Evolutionary conservation across 1,140 invertebrate species (phyloP).

Genomic region (Bombus balteatus): DNA sequence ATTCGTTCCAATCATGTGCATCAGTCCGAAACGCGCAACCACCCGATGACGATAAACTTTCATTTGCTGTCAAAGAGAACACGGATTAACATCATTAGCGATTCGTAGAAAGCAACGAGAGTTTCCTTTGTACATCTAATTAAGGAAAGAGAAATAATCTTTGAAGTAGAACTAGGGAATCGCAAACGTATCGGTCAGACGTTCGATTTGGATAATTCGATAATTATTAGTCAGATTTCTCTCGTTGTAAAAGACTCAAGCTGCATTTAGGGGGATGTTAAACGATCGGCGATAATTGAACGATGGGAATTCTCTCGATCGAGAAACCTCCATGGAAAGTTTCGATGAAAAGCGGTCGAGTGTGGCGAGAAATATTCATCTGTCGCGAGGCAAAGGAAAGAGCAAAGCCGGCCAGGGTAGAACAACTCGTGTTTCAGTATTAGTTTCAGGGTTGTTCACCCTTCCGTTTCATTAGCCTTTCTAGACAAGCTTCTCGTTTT

Average conservation of each 20-base stretch:
- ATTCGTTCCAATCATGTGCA: conserved; percentile 98
- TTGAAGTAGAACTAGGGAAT: background rate
- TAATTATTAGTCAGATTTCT: background rate
- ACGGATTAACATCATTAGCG: background rate
- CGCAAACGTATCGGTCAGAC: background rate
- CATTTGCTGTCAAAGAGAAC: conserved; percentile 87
- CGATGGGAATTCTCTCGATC: background rate
- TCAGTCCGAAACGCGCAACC: conserved; percentile 93
- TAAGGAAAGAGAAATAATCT: background rate
- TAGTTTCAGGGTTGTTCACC: conserved; percentile 71
- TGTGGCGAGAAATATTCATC: conserved; percentile 21
- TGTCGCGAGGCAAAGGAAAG: conserved; percentile 33
- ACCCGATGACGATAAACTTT: conserved; percentile 94
- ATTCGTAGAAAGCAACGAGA: background rate
- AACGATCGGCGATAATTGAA: background rate
- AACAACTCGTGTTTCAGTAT: conserved; percentile 48
- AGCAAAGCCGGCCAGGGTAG: conserved; percentile 4
- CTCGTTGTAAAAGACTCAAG: background rate
- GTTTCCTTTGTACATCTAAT: background rate
- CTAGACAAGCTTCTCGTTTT: conserved; percentile 40
- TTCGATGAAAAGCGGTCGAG: conserved; percentile 39
- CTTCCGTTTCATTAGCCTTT: conserved; percentile 80
- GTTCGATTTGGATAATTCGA: background rate
- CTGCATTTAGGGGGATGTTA: background rate
- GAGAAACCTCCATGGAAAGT: background rate